A percentile compares a stretch with the other conserved stretches of the same genome.
These are phyloP conservation scores for Pogonomyrmex barbatus DNA, from an alignment of 1,140 invertebrate genomes.

Conservation along the genomic window DNA sequence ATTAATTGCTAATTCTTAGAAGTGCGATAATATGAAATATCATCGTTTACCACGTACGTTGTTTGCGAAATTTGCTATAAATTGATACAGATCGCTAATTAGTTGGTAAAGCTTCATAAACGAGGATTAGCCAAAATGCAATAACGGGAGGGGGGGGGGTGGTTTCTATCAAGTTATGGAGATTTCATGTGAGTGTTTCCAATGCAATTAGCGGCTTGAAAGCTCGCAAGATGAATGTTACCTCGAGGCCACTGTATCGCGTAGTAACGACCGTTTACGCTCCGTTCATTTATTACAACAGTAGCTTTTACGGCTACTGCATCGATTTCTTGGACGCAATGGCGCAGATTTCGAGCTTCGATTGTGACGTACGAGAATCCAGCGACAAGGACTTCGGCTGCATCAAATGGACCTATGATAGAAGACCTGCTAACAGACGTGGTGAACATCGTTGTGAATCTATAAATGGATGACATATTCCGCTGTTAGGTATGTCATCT, in stretches of 20 bases:
- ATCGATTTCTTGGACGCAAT: constrained; percentile 94
- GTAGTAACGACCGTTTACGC: constrained; percentile 93
- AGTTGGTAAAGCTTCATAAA: constrained; percentile 3
- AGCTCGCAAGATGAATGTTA: constrained; percentile 52
- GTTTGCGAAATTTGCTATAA: background rate
- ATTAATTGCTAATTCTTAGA: background rate
- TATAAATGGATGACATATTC: constrained; percentile 94
- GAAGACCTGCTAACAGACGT: constrained; percentile 94
- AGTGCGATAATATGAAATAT: no score
- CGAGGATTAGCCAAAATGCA: constrained; percentile 20
- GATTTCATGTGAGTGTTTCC: background rate
- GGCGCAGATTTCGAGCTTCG: constrained; percentile 93
- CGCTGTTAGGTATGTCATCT: constrained; percentile 88
- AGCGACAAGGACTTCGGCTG: constrained; percentile 93
- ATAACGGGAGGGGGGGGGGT: background rate
- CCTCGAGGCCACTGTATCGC: constrained; percentile 90
- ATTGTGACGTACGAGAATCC: constrained; percentile 93
- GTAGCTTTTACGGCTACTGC: constrained; percentile 94
- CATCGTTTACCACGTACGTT: background rate
- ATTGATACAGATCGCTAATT: constrained; percentile 5
- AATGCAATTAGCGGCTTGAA: constrained; percentile 22
- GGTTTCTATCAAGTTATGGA: background rate
- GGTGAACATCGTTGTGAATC: constrained; percentile 95
- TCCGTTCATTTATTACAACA: constrained; percentile 93
- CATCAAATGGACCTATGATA: constrained; percentile 95